A percentile compares a stretch with the other conserved stretches of the same genome.
These are phyloP conservation scores for Astyanax mexicanus DNA, from an alignment of 2,797 vertebrate genomes.

Conservation along the genomic window DNA sequence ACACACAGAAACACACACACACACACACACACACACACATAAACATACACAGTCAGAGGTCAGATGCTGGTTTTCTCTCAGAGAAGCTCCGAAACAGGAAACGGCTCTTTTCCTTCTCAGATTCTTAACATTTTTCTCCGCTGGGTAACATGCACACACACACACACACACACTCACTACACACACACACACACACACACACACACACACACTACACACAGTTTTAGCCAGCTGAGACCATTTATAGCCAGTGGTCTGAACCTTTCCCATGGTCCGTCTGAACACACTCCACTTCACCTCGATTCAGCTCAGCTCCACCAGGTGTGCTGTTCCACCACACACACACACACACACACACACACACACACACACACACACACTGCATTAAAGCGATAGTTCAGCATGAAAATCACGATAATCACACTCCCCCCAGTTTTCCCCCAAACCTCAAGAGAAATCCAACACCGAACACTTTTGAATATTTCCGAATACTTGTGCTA, in stretches of 20 bases:
- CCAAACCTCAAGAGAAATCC: no score
- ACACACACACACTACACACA: not conserved
- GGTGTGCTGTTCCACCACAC: not conserved
- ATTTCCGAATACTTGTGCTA: no score
- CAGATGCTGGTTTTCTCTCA: constrained; percentile 39
- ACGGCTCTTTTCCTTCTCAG: constrained; percentile 58
- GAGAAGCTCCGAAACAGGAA: constrained; percentile 69
- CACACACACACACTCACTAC: constrained; percentile 14
- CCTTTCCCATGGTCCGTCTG: not conserved
- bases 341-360: not conserved
- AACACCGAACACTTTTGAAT: no score
- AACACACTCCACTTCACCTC: not conserved
- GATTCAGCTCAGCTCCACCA: constrained; percentile 1
- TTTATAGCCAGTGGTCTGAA: not conserved
- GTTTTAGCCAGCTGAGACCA: not conserved
- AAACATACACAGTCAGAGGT: no score
- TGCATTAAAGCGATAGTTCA: no score
- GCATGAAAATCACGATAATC: no score
- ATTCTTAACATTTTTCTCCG: constrained; percentile 75
- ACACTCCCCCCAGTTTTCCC: no score
- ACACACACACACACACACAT: no score
- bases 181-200: not conserved
- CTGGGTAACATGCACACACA: constrained; percentile 53
- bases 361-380: not conserved
- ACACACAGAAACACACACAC: no score